Evolutionary conservation across 92 coral and sea anemone species (phyloP).

Genomic region (Umimayanthus chanpuru): DNA sequence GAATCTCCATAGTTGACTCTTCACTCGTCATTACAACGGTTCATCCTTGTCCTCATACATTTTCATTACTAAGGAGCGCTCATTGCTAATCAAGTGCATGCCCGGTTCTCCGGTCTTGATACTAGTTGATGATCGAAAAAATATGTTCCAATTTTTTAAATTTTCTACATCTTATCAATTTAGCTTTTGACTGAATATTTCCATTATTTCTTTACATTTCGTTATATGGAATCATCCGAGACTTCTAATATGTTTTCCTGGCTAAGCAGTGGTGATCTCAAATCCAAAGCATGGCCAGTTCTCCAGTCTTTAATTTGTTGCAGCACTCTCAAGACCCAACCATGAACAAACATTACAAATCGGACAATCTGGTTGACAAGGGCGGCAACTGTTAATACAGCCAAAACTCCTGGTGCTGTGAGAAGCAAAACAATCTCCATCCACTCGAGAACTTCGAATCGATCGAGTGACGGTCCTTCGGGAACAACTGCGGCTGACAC

Average conservation of each 20-base stretch:
- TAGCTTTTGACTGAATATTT: no score
- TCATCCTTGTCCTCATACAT: no score
- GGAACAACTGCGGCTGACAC: conserved; percentile 47
- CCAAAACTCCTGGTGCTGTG: background rate
- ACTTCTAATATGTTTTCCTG: background rate
- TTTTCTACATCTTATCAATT: no score
- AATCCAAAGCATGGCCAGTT: background rate
- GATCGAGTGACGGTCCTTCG: conserved; percentile 3
- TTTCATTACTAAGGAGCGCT: no score
- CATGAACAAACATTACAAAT: background rate
- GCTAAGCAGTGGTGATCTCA: background rate
- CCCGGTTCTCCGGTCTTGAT: no score
- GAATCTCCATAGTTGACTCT: no score
- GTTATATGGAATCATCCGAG: background rate
- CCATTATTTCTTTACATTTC: background rate
- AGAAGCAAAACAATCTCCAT: conserved; percentile 30
- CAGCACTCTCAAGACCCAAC: background rate
- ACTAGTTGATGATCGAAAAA: no score
- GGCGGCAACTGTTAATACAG: background rate
- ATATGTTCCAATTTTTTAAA: no score
- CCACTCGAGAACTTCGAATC: conserved; percentile 35
- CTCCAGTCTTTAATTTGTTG: background rate
- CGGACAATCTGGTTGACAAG: background rate
- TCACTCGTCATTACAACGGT: no score
- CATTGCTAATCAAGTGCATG: no score